phyloP scores from a whole-genome alignment of 2,113 vertebrate genomes.

The Silurus asotus region DNA sequence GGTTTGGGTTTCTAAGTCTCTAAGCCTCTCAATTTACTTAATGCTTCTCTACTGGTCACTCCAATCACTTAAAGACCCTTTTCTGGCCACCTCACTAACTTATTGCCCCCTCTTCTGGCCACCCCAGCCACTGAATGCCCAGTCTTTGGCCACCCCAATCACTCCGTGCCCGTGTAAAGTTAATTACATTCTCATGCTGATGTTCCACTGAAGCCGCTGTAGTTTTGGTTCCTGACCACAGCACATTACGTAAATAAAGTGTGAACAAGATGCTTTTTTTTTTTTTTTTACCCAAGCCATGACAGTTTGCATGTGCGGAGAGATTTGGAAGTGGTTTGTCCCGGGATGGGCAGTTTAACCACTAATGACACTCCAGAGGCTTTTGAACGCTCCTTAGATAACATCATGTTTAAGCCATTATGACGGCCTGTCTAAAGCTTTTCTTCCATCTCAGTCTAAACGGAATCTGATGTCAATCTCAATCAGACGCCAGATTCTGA shows the following conservation, averaged over 20 bases:
- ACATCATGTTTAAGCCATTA: not conserved
- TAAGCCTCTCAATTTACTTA: no score
- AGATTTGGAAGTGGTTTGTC: slow-evolving; percentile 7
- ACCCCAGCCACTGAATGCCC: no score
- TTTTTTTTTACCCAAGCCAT: not conserved
- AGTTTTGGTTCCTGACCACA: not conserved
- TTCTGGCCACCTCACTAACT: no score
- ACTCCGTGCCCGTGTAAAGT: no score
- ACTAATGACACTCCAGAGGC: slow-evolving; percentile 1
- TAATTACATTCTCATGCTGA: not conserved
- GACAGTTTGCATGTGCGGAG: not conserved
- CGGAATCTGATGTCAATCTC: not conserved
- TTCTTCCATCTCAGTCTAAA: not conserved
- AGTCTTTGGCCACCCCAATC: no score
- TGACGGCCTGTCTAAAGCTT: not conserved
- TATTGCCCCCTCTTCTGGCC: no score
- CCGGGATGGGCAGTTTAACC: not conserved
- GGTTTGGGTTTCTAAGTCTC: no score
- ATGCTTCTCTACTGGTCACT: no score
- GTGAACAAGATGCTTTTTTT: not conserved
- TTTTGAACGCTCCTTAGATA: not conserved
- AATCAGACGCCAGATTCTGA: not conserved
- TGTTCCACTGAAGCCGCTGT: not conserved
- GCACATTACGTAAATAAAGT: not conserved
- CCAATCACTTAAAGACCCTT: no score